phyloP scores from a whole-genome alignment of 1,140 invertebrate genomes.

The Araneus ventricosus region DNA sequence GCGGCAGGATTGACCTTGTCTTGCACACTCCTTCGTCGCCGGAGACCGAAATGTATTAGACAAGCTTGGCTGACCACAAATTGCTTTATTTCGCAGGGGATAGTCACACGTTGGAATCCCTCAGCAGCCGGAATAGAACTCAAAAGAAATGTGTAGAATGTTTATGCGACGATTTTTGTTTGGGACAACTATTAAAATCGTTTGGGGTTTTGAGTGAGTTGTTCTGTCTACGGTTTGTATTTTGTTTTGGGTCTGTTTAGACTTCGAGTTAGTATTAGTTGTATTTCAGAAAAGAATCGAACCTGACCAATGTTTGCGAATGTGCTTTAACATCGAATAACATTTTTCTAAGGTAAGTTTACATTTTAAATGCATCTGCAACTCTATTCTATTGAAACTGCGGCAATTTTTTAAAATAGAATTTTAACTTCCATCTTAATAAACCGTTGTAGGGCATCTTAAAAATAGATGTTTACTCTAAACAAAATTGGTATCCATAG shows the following conservation, averaged over 20 bases:
- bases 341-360: no score
- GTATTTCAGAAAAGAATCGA: no score
- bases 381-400: no score
- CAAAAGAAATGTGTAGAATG: not conserved
- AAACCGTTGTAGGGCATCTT: no score
- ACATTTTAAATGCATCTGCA: no score
- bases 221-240: not conserved
- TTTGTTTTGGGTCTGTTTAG: not conserved
- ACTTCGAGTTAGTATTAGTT: not conserved
- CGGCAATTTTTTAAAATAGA: no score
- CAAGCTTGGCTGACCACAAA: conserved; percentile 40
- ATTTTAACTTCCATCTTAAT: no score
- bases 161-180: not conserved
- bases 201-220: not conserved
- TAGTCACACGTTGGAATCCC: not conserved
- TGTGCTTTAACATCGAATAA: no score
- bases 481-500: no score
- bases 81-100: not conserved
- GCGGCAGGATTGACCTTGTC: conserved; percentile 68
- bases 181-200: not conserved
- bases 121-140: not conserved
- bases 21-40: conserved; percentile 25
- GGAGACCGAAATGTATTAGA: conserved; percentile 45
- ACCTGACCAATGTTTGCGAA: no score
- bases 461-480: no score